Evolutionary conservation across 1,140 invertebrate species (phyloP).

Genomic region (Streblospio benedicti): DNA sequence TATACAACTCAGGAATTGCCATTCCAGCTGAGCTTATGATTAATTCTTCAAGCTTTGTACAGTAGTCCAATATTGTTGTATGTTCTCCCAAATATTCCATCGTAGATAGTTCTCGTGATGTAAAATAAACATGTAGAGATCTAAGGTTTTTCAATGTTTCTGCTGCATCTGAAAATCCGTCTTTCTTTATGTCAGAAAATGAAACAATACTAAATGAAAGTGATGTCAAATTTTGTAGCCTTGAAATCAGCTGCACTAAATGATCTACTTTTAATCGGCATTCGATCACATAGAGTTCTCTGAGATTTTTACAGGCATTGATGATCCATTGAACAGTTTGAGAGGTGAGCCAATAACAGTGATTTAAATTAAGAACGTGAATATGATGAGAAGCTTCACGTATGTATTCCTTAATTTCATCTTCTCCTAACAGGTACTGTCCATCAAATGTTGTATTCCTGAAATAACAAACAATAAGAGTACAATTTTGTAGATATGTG

Average conservation of each 20-base stretch:
- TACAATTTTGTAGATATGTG: no score
- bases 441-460: no score
- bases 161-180: neutral
- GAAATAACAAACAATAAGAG: no score
- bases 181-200: conserved; percentile 12
- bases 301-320: neutral
- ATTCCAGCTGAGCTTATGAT: conserved; percentile 11
- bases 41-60: conserved; percentile 7
- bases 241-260: neutral
- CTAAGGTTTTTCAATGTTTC: conserved; percentile 7
- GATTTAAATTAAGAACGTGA: conserved; percentile 7
- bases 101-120: conserved; percentile 3
- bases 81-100: conserved; percentile 14
- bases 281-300: conserved; percentile 10
- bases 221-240: neutral
- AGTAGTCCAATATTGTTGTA: conserved; percentile 10
- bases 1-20: conserved; percentile 13
- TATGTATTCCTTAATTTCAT: no score
- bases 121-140: conserved; percentile 3
- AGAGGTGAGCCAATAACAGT: conserved; percentile 11
- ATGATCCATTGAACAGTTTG: neutral
- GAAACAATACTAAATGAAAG: conserved; percentile 13
- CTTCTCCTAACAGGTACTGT: no score
- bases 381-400: conserved; percentile 2
- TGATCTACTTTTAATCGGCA: neutral